phyloP scores from a whole-genome alignment of 2,113 vertebrate genomes.

The Semicossyphus pulcher region DNA sequence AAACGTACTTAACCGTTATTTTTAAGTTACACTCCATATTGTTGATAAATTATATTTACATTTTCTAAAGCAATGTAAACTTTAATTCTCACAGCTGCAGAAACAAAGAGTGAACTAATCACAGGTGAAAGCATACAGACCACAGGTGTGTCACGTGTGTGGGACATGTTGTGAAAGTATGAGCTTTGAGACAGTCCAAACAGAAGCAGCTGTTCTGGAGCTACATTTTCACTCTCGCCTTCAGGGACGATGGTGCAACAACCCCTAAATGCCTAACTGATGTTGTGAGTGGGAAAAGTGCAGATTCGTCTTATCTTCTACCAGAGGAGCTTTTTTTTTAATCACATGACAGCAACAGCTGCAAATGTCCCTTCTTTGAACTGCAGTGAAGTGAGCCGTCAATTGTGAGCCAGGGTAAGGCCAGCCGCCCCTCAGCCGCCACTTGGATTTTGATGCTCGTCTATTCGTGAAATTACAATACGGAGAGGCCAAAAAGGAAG shows the following conservation, averaged over 20 bases:
- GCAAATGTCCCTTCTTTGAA: too few species aligned
- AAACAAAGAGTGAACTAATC: not conserved
- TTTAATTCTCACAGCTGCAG: not conserved
- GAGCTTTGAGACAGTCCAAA: not conserved
- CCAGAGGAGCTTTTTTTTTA: not conserved
- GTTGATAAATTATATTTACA: not conserved
- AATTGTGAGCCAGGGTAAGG: too few species aligned
- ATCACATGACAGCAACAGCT: not conserved
- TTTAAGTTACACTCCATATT: too few species aligned
- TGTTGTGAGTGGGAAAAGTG: not conserved
- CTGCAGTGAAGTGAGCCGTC: too few species aligned
- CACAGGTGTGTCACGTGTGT: not conserved
- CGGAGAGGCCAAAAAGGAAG: too few species aligned
- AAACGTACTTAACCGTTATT: too few species aligned
- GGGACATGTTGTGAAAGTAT: not conserved
- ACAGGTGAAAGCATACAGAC: too few species aligned
- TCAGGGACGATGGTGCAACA: not conserved
- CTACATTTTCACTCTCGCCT: not conserved
- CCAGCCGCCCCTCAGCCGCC: too few species aligned
- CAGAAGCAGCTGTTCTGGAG: slow-evolving; percentile 3
- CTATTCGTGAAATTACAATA: too few species aligned
- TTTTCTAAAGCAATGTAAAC: not conserved
- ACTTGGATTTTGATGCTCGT: too few species aligned
- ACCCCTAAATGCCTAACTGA: too few species aligned
- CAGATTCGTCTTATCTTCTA: not conserved